phyloP scores from a whole-genome alignment of 2,888 invertebrate genomes.

The Pollenia labialis region DNA sequence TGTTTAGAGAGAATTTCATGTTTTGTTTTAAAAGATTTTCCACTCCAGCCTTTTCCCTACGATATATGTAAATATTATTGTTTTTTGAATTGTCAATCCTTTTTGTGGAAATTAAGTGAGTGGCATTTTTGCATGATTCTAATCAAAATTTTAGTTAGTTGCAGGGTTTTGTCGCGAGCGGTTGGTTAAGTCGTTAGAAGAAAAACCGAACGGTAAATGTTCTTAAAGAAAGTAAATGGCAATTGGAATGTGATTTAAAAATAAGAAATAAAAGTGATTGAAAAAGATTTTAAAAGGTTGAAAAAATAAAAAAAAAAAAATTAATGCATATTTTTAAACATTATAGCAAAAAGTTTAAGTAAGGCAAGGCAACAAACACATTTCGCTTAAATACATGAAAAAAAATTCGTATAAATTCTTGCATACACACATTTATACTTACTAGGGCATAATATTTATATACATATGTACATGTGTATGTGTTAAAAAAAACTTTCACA shows the following conservation, averaged over 20 bases:
- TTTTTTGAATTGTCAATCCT: constrained; percentile 43
- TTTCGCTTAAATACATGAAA: constrained; percentile 21
- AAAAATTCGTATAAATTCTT: background rate
- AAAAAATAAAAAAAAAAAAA: background rate
- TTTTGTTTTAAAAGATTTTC: no score
- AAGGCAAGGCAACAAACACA: background rate
- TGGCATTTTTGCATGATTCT: constrained; percentile 35
- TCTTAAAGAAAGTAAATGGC: constrained; percentile 24
- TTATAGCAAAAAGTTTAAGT: background rate
- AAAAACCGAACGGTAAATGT: constrained; percentile 53
- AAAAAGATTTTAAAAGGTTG: constrained; percentile 15
- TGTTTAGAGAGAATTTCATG: no score
- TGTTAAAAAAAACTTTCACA: background rate
- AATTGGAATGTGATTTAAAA: constrained; percentile 29
- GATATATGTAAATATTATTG: background rate
- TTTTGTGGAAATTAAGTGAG: constrained; percentile 20
- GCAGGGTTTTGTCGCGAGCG: constrained; percentile 74
- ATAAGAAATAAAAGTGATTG: background rate
- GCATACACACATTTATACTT: background rate
- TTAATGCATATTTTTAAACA: background rate
- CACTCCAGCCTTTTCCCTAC: no score
- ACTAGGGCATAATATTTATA: background rate
- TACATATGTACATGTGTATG: background rate
- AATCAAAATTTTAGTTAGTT: constrained; percentile 73
- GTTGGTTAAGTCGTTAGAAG: constrained; percentile 59